These are phyloP conservation scores for Leistus spinibarbis DNA, from an alignment of 2,888 invertebrate species.

Conservation along the genomic window DNA sequence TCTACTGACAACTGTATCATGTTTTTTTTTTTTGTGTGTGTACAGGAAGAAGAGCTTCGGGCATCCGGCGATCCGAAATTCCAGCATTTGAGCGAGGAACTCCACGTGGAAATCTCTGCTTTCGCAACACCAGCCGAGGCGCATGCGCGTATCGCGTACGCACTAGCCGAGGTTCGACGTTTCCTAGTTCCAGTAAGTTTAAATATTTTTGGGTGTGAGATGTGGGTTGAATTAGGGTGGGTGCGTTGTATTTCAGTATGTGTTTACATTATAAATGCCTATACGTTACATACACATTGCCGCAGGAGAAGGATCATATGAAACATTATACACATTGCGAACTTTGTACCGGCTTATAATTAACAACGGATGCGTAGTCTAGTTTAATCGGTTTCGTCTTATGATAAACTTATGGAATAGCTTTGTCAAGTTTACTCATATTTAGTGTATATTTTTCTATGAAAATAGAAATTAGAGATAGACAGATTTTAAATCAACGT, in stretches of 20 bases:
- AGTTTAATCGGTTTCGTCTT: no score
- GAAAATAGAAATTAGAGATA: no score
- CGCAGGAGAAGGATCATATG: no score
- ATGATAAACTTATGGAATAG: no score
- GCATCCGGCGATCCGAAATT: slow-evolving; percentile 91
- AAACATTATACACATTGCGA: no score
- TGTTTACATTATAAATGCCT: neutral
- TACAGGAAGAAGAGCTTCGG: slow-evolving; percentile 88
- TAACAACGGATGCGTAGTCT: no score
- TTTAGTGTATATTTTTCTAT: no score
- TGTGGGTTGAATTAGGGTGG: neutral
- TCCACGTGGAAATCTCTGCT: slow-evolving; percentile 91
- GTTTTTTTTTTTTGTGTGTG: slow-evolving; percentile 7
- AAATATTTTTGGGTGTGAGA: neutral
- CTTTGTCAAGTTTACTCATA: no score
- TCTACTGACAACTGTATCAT: neutral
- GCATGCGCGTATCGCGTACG: slow-evolving; percentile 83
- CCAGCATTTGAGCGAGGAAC: slow-evolving; percentile 87
- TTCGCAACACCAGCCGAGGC: slow-evolving; percentile 91
- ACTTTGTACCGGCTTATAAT: no score
- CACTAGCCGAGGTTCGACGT: slow-evolving; percentile 78
- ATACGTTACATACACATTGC: neutral
- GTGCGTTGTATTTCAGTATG: neutral
- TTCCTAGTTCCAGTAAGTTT: slow-evolving; percentile 78
- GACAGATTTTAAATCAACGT: no score